Percentiles rank a stretch among this genome's conserved stretches.
Conservation (phyloP, 2,113 vertebrate genomes). For the Dinomys branickii region DNA sequence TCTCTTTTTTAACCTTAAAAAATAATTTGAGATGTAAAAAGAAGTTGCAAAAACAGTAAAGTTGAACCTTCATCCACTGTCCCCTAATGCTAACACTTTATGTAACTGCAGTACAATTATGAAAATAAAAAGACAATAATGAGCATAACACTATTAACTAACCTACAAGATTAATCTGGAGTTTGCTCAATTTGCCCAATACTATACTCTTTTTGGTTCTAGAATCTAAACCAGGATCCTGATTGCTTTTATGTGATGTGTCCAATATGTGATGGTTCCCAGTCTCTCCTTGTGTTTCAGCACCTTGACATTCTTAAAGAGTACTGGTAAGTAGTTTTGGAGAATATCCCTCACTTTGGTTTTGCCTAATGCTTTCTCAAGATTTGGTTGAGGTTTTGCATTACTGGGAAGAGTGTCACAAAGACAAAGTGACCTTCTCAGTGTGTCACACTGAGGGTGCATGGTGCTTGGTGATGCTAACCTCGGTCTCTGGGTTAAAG, state of each 20-base stretch:
- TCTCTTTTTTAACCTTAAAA: constrained; percentile 4
- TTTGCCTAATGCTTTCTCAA: not conserved
- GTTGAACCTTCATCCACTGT: not conserved
- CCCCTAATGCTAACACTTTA: not conserved
- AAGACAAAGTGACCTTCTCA: not conserved
- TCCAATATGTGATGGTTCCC: not conserved
- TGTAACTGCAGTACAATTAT: not conserved
- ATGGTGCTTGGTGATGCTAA: not conserved
- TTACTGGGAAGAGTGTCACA: not conserved
- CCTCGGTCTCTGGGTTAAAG: not conserved
- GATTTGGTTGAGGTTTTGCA: not conserved
- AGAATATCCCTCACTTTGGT: not conserved
- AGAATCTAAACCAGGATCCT: not conserved
- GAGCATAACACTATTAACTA: not conserved
- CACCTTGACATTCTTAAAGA: not conserved
- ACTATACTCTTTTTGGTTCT: not conserved
- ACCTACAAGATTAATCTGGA: not conserved
- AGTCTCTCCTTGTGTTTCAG: not conserved
- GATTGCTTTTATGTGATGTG: not conserved
- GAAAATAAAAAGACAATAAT: not conserved
- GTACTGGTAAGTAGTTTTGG: not conserved
- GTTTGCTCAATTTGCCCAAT: not conserved
- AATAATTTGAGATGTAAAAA: not conserved
- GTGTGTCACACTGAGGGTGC: not conserved
- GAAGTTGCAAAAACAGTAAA: not conserved